Conservation (phyloP, 2,113 vertebrate species). For the Salminus brasiliensis region DNA sequence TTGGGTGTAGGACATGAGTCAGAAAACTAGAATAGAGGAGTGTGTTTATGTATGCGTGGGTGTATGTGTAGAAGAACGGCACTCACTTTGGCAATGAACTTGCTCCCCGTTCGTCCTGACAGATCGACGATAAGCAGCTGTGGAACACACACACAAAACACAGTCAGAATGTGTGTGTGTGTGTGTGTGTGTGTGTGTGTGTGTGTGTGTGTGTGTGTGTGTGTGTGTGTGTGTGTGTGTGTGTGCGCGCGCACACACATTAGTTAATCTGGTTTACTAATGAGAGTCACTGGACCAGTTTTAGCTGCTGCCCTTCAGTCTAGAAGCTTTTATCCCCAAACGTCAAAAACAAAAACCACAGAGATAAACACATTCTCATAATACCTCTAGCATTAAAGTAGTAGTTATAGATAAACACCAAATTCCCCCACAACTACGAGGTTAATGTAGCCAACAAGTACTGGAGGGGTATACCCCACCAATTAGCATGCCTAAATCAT, state of each 20-base stretch:
- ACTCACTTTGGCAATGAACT: slow-evolving; percentile 75
- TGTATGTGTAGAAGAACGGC: neutral
- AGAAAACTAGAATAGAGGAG: neutral
- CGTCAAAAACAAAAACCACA: neutral
- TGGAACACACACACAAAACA: slow-evolving; percentile 28
- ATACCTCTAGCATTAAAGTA: neutral
- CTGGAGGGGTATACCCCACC: too few relatives aligned
- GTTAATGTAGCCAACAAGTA: too few relatives aligned
- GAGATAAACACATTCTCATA: neutral
- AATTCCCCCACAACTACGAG: too few relatives aligned
- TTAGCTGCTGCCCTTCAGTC: neutral
- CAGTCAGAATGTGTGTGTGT: neutral
- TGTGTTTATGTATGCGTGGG: neutral
- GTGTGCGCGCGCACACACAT: too few relatives aligned
- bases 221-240: neutral
- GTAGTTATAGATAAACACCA: too few relatives aligned
- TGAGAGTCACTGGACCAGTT: slow-evolving; percentile 11
- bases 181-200: neutral
- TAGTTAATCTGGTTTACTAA: slow-evolving; percentile 37
- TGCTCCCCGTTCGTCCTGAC: slow-evolving; percentile 63
- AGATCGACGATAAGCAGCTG: slow-evolving; percentile 84
- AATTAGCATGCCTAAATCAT: too few relatives aligned
- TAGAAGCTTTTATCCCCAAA: too few relatives aligned
- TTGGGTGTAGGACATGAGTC: neutral
- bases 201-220: neutral